Base-by-base conservation (phyloP, 2,888 invertebrate species). In the Peribatodes rhomboidaria region DNA sequence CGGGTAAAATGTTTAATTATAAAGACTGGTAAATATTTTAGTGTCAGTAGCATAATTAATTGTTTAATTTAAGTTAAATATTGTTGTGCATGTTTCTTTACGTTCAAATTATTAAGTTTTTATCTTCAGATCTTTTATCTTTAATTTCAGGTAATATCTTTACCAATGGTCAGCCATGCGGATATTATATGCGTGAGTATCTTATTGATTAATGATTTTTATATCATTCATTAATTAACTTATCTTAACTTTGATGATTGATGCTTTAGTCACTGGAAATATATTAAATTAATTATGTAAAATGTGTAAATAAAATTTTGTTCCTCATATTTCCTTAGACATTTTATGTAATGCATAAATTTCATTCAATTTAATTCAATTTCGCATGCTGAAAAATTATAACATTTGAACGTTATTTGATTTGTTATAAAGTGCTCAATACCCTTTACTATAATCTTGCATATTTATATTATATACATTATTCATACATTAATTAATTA, bases 131-230 rank as follows among this genome's bases (percentile, higher is more conserved):
- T 69, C 53, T 74, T 74, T 76, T 80, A 69, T 69, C 78, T 84
- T 83, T 83, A 66, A 75, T 90, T 90, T 79, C 90, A 90, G 90
- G 91, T 90, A 91, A 89, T 87, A 88, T 86, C 77, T 81, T 81
- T 77, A 79, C 81, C 73, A 82, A 81, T 65, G 79, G 84, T 76
- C 86, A 85, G 82, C 74, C 81, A 74, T 83, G 84, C 75, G 84
- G 84, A 83, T 82, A 80, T 67, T 83, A 84, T 76, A 78, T 81
- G 81, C 81, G 90, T 90, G 73, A 87, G 86, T 88, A 80, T 77
- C 69, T 74, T 74, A 53, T 66, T 39, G 65, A 57, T 56, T 31
- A 22, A 35, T 33, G 31, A 16, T 31, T 33, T 41, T 58, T 65
- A 58, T 65, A 55, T 60, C 69, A 61, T 70, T 54, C 27, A 54